These are phyloP conservation scores for Ecliptopera silaceata DNA, from an alignment of 2,888 invertebrate species.

Conservation along the genomic window DNA sequence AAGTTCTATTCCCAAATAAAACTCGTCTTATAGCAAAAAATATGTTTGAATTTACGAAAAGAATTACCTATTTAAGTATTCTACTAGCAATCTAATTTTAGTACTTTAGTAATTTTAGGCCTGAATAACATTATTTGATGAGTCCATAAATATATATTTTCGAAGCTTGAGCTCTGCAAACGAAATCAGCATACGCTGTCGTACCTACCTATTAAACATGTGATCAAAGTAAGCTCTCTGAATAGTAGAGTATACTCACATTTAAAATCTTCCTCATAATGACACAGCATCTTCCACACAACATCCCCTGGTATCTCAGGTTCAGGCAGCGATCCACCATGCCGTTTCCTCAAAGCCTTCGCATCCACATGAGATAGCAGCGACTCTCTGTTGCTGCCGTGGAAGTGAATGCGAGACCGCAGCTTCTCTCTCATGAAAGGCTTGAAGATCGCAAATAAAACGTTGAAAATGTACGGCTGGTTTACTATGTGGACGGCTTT, in stretches of 20 bases:
- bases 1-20: too few species aligned
- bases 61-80: too few species aligned
- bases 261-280: conserved; percentile 86
- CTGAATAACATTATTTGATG: too few species aligned
- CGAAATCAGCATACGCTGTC: too few species aligned
- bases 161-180: too few species aligned
- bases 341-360: conserved; percentile 83
- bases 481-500: conserved; percentile 95
- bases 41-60: too few species aligned
- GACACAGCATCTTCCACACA: conserved; percentile 86
- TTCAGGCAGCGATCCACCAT: conserved; percentile 87
- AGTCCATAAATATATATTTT: too few species aligned
- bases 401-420: conserved; percentile 89
- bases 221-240: neutral
- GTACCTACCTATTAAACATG: too few species aligned
- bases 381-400: conserved; percentile 86
- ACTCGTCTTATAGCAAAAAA: too few species aligned
- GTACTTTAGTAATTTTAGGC: too few species aligned
- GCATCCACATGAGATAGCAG: conserved; percentile 83
- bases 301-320: conserved; percentile 84
- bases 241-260: conserved; percentile 70
- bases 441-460: conserved; percentile 93
- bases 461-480: conserved; percentile 93
- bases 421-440: conserved; percentile 94
- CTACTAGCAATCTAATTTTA: too few species aligned